These are phyloP conservation scores for Balanococcus diminutus DNA, from an alignment of 2,888 invertebrate genomes.

Conservation along the genomic window DNA sequence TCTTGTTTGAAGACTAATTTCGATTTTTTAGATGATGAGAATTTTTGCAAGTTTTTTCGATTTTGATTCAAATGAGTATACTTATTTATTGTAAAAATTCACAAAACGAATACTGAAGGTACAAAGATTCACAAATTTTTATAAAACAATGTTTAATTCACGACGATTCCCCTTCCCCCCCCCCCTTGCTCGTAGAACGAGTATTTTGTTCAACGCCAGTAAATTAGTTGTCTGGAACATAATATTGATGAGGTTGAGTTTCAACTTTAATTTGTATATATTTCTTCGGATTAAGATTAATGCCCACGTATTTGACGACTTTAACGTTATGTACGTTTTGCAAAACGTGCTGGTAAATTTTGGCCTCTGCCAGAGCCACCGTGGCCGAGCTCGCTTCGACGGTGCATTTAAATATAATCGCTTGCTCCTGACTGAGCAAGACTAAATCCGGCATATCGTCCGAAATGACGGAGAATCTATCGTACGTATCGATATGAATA, in stretches of 20 bases:
- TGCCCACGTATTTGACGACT: background rate
- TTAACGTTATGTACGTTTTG: background rate
- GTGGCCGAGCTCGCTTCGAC: background rate
- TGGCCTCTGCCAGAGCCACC: background rate
- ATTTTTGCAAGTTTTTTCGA: too few relatives aligned
- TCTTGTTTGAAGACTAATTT: too few relatives aligned
- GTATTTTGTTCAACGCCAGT: too few relatives aligned
- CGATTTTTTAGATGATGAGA: too few relatives aligned
- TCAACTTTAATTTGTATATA: background rate
- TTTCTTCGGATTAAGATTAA: background rate
- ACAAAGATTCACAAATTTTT: background rate
- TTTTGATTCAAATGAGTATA: too few relatives aligned
- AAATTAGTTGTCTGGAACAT: background rate
- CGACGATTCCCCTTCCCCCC: too few relatives aligned
- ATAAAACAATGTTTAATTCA: background rate
- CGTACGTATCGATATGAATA: background rate
- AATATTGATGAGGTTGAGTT: background rate
- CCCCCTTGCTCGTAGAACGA: too few relatives aligned
- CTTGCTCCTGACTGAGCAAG: background rate
- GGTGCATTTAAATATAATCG: background rate
- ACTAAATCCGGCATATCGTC: background rate
- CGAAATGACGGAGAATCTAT: background rate
- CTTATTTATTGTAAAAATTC: background rate
- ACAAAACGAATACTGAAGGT: background rate
- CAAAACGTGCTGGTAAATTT: slow-evolving; percentile 2